Percentiles rank a stretch among this genome's conserved stretches.
phyloP scores from a whole-genome alignment of 2,888 invertebrate genomes.

The Ophioninae sp. region DNA sequence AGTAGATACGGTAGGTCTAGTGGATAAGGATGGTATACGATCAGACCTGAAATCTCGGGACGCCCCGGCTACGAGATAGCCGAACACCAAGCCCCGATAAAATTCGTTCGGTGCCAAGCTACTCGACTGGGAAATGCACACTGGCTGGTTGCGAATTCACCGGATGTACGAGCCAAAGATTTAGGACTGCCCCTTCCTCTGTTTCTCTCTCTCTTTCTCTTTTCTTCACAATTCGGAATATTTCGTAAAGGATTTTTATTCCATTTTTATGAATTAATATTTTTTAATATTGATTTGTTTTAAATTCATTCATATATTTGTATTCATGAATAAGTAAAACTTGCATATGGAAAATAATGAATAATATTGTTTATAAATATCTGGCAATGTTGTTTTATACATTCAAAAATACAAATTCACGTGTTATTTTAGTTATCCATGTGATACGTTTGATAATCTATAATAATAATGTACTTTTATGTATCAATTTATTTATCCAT shows the following conservation, averaged over 20 bases:
- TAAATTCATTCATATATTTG: neutral
- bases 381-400: too few species aligned
- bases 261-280: too few species aligned
- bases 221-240: too few species aligned
- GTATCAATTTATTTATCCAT: too few species aligned
- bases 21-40: constrained; percentile 16
- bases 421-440: too few species aligned
- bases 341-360: neutral
- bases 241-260: too few species aligned
- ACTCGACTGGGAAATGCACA: neutral
- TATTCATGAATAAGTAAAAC: neutral
- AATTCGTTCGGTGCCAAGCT: neutral
- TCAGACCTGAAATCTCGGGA: constrained; percentile 27
- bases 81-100: constrained; percentile 10
- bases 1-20: constrained; percentile 2
- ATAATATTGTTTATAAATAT: too few species aligned
- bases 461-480: too few species aligned
- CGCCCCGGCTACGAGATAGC: neutral
- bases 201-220: neutral
- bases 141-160: neutral
- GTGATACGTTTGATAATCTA: too few species aligned
- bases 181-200: neutral
- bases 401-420: too few species aligned
- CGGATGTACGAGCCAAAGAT: neutral
- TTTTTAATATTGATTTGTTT: too few species aligned